Percentiles rank a stretch among this genome's conserved stretches.
These are phyloP conservation scores for Orestias chungarensis DNA, from an alignment of 2,797 vertebrate species.

Conservation along the genomic window DNA sequence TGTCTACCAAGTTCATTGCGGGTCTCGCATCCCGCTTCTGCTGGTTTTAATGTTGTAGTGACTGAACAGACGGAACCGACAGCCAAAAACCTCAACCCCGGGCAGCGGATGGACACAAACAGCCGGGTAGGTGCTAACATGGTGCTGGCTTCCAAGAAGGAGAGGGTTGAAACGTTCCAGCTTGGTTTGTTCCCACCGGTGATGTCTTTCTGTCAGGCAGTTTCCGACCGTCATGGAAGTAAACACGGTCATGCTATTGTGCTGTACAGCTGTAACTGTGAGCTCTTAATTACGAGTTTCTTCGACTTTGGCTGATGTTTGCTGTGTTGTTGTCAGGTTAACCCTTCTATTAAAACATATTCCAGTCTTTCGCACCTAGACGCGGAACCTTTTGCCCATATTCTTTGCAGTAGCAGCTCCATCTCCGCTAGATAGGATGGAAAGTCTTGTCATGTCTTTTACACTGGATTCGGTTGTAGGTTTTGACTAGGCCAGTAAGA, in stretches of 20 bases:
- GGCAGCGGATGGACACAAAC: background rate
- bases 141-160: background rate
- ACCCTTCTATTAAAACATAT: background rate
- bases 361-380: background rate
- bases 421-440: background rate
- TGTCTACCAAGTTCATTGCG: background rate
- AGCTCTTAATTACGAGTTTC: too few relatives aligned
- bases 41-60: background rate
- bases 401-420: background rate
- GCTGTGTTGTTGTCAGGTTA: background rate
- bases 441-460: background rate
- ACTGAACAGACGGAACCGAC: background rate
- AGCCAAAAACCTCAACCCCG: background rate
- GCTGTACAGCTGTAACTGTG: background rate
- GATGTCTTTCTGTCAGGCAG: background rate
- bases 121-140: conserved; percentile 4
- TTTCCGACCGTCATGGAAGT: background rate
- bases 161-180: background rate
- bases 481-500: background rate
- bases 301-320: background rate
- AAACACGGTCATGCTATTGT: background rate
- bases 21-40: background rate
- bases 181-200: background rate
- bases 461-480: background rate
- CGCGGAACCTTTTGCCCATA: background rate